Evolutionary conservation across 2,888 invertebrate genomes (phyloP).

Genomic region (Ellobium chinense): DNA sequence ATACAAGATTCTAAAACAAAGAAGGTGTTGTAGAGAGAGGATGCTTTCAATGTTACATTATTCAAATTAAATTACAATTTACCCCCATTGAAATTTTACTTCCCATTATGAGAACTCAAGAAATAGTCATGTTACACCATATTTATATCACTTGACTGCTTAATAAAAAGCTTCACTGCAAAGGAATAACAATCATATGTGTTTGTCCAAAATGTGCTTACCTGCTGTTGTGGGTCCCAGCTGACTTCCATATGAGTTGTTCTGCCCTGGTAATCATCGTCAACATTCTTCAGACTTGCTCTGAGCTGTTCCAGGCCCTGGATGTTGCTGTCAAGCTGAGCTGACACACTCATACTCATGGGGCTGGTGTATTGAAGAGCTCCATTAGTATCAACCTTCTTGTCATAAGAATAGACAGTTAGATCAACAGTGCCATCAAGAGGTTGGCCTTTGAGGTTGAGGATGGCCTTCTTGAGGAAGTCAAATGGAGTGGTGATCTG

Average conservation of each 20-base stretch:
- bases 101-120: too few relatives aligned
- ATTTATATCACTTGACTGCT: too few relatives aligned
- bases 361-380: conserved; percentile 25
- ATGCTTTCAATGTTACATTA: too few relatives aligned
- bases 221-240: conserved; percentile 35
- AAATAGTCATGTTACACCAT: too few relatives aligned
- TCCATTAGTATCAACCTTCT: conserved; percentile 35
- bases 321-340: background rate
- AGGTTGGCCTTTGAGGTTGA: conserved; percentile 39
- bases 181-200: too few relatives aligned
- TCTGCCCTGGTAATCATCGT: conserved; percentile 17
- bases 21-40: too few relatives aligned
- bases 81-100: too few relatives aligned
- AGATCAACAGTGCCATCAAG: conserved; percentile 34
- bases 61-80: too few relatives aligned
- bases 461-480: conserved; percentile 47
- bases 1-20: too few relatives aligned
- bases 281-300: conserved; percentile 13
- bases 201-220: too few relatives aligned
- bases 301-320: background rate
- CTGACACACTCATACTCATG: background rate
- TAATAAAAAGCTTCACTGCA: too few relatives aligned
- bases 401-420: conserved; percentile 19
- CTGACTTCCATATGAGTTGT: conserved; percentile 8
- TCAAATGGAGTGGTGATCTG: conserved; percentile 51